Conservation (phyloP, 2,888 invertebrate genomes). For the Hypolimnas misippus region DNA sequence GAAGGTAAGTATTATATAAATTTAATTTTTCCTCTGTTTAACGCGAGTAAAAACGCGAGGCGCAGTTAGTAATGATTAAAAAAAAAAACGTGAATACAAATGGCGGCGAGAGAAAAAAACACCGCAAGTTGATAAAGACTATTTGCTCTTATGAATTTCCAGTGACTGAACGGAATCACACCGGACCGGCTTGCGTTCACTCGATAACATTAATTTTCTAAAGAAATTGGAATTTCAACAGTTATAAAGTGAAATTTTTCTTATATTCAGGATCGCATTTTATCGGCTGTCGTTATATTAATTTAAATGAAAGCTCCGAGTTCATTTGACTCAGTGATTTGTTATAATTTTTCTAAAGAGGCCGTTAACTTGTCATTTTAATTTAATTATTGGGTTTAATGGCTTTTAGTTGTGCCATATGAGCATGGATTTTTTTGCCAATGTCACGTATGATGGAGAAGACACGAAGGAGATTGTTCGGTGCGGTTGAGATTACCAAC, state of each 20-base stretch:
- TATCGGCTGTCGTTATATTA: slow-evolving; percentile 1
- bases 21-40: too few species aligned
- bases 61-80: too few species aligned
- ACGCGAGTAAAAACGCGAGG: too few species aligned
- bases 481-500: too few species aligned
- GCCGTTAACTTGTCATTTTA: background rate
- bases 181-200: slow-evolving; percentile 21
- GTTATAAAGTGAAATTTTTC: slow-evolving; percentile 19
- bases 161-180: slow-evolving; percentile 37
- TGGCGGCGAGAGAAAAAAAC: slow-evolving; percentile 18
- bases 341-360: background rate
- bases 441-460: too few species aligned
- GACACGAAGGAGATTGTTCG: too few species aligned
- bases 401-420: too few species aligned
- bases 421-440: too few species aligned
- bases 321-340: background rate
- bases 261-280: slow-evolving; percentile 12
- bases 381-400: too few species aligned
- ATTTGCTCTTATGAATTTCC: slow-evolving; percentile 39
- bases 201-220: slow-evolving; percentile 25
- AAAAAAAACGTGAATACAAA: slow-evolving; percentile 18
- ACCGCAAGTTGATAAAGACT: slow-evolving; percentile 25
- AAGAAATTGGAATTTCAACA: slow-evolving; percentile 34
- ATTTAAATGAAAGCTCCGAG: background rate
- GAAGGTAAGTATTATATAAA: too few species aligned